Percentiles rank a stretch among this genome's conserved stretches.
Conservation (phyloP, 2,888 invertebrate species). For the Drosophila vallismaia region DNA sequence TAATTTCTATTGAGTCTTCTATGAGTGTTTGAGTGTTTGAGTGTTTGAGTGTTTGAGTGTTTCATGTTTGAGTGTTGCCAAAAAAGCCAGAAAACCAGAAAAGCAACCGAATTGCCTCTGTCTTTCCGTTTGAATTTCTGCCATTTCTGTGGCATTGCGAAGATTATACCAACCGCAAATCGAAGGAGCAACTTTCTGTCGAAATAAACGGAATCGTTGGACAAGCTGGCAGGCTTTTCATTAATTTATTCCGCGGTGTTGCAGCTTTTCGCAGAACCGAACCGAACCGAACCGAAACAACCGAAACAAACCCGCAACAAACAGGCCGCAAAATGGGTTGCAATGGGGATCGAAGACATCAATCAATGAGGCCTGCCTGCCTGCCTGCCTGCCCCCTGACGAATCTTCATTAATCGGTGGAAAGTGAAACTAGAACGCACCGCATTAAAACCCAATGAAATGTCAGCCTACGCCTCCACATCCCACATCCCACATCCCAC, state of each 20-base stretch:
- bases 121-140: slow-evolving; percentile 27
- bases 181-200: not conserved
- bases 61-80: slow-evolving; percentile 18
- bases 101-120: slow-evolving; percentile 54
- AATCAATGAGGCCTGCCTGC: slow-evolving; percentile 13
- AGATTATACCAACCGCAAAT: slow-evolving; percentile 30
- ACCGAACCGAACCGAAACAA: not conserved
- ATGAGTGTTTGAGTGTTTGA: not conserved
- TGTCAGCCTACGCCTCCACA: slow-evolving; percentile 37
- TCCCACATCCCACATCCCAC: slow-evolving; percentile 28
- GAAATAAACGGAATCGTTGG: not conserved
- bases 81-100: slow-evolving; percentile 2
- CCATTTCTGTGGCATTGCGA: slow-evolving; percentile 14
- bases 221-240: slow-evolving; percentile 64
- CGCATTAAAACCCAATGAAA: slow-evolving; percentile 66
- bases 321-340: slow-evolving; percentile 22
- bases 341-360: slow-evolving; percentile 19
- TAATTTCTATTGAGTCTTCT: slow-evolving; percentile 75
- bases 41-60: not conserved
- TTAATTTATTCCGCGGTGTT: slow-evolving; percentile 51
- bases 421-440: slow-evolving; percentile 50
- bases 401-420: slow-evolving; percentile 22
- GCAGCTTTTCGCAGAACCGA: slow-evolving; percentile 1
- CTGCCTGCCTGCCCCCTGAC: not conserved
- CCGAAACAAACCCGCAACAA: slow-evolving; percentile 22